These are phyloP conservation scores for Enteromius thamalakanensis DNA, from an alignment of 2,797 vertebrate genomes.

Conservation along the genomic window DNA sequence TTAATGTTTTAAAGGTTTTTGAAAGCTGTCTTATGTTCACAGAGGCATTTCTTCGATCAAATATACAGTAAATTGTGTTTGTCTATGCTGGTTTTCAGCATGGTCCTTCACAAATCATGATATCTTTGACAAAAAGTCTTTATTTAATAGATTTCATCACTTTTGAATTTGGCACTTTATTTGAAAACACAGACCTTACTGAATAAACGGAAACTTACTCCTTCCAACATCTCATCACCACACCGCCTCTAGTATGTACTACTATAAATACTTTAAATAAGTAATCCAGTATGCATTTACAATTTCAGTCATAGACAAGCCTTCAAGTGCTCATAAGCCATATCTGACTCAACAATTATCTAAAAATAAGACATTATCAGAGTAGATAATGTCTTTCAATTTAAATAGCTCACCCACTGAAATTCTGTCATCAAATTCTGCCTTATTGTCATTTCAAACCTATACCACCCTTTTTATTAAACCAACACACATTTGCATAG, in stretches of 20 bases:
- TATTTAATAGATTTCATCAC: background rate
- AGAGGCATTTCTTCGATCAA: background rate
- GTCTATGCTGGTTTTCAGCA: background rate
- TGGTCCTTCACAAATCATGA: background rate
- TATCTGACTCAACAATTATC: background rate
- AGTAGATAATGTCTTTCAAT: background rate
- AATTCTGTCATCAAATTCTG: background rate
- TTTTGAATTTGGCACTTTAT: background rate
- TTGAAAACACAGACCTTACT: too few relatives aligned
- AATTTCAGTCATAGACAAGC: background rate
- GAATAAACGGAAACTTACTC: background rate
- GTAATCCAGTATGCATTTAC: background rate
- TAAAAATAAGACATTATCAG: background rate
- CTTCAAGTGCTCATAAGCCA: background rate
- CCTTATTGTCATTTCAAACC: background rate
- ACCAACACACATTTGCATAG: background rate
- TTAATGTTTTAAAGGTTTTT: background rate
- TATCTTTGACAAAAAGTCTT: background rate
- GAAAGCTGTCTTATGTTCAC: background rate
- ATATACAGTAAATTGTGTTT: background rate
- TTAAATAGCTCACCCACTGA: background rate
- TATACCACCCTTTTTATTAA: background rate
- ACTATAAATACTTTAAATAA: background rate
- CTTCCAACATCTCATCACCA: slow-evolving; percentile 4
- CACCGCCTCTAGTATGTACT: background rate